Evolutionary conservation across 2,113 vertebrate genomes (phyloP), one percentile per base, ranked within the genome.

Genomic region (Melanerpes formicivorus): DNA sequence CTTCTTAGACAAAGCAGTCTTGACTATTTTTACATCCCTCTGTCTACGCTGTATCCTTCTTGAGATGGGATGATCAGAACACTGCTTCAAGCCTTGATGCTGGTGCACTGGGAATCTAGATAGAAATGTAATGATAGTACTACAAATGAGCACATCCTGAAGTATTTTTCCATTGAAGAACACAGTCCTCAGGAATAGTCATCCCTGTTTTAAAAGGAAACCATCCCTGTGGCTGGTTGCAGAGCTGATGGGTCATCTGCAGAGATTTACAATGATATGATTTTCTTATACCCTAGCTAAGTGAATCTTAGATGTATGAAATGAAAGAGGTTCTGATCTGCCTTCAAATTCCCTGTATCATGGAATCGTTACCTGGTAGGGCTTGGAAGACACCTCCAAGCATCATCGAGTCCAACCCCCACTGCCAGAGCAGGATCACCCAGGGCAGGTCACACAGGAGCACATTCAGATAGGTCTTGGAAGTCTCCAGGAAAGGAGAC

Each of bases 201-300:
- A 86, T 64, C 37, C 32, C 34, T 42, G 17, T n/a, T 90, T 83
- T 56, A 83, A 91, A 78, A 90, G 74, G 55, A 94, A 83, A 84
- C 78, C 62, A 17, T 83, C 55, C 56, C 54, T 1, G 1, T 80
- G 69, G 79, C 58, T 85, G 32, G 75, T 74, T 80, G 32, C n/a
- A 83, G 48, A 90, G 54, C 44, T 78, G 65, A 44, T 60, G 80
- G 76, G 59, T 84, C 26, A 32, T 87, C 84, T 59, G 78, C 65
- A 75, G 62, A 88, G 79, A 78, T 83, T 44, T 86, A 34, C 54
- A 87, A 11, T 52, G 12, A 34, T 72, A 32, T 18, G 30, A 80
- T 90, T 86, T 93, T 80, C 44, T 80, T 84, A 25, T 19, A 32
- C 10, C 0, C 1, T 75, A 62, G 65, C 69, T 80, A 80, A 80